Percentiles rank a stretch among this genome's conserved stretches.
Evolutionary conservation across 2,888 invertebrate genomes (phyloP).

Genomic region (Cryptosula pallasiana): DNA sequence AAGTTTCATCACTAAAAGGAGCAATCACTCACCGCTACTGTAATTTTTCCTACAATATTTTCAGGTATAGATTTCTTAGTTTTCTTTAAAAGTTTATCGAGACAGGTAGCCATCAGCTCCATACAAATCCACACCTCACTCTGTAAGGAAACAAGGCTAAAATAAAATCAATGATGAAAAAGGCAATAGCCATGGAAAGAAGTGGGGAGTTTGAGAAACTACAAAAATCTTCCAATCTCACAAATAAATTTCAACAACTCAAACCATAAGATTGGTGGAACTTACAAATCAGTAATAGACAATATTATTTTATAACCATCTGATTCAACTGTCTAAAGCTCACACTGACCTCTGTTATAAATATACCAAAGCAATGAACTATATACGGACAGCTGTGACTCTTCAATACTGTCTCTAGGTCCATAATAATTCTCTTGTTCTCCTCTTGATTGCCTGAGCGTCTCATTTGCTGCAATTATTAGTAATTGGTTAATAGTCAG

Average conservation of each 20-base stretch:
- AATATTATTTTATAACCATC: too few relatives aligned
- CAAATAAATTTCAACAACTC: too few relatives aligned
- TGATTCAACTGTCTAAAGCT: too few relatives aligned
- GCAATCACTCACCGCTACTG: constrained; percentile 87
- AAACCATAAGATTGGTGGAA: too few relatives aligned
- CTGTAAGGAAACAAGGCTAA: constrained; percentile 33
- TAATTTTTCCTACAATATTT: constrained; percentile 90
- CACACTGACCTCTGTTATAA: constrained; percentile 73
- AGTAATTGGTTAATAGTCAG: too few relatives aligned
- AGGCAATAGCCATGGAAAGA: too few relatives aligned
- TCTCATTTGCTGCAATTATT: constrained; percentile 84
- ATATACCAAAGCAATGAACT: constrained; percentile 93
- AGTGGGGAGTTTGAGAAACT: too few relatives aligned
- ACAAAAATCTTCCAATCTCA: too few relatives aligned
- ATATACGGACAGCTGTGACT: constrained; percentile 95
- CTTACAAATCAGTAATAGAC: too few relatives aligned
- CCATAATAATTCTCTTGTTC: constrained; percentile 97
- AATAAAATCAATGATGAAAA: too few relatives aligned
- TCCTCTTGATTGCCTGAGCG: constrained; percentile 93
- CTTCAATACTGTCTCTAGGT: constrained; percentile 94
- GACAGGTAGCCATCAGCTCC: constrained; percentile 98
- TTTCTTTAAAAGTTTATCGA: constrained; percentile 85
- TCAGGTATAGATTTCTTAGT: constrained; percentile 84
- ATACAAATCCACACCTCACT: constrained; percentile 98
- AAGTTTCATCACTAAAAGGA: too few relatives aligned